Conservation (phyloP, 2,797 vertebrate genomes). For the Phataginus tricuspis region DNA sequence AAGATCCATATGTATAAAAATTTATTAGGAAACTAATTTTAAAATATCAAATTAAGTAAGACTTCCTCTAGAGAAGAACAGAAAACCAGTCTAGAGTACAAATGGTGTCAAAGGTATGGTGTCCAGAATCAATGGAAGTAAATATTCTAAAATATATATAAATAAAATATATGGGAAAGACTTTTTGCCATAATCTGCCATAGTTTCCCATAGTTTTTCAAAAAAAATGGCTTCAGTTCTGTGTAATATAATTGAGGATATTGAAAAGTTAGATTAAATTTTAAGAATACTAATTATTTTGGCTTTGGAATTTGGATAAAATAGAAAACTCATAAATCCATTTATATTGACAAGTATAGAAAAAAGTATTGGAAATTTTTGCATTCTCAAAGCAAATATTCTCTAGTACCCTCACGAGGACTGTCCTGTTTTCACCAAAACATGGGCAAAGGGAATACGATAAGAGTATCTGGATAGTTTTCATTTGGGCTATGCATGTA, state of each 20-base stretch:
- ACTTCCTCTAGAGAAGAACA: not conserved
- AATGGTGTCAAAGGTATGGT: not conserved
- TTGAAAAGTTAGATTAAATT: not conserved
- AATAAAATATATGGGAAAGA: not conserved
- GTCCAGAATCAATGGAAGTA: not conserved
- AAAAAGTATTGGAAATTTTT: not conserved
- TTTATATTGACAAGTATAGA: not conserved
- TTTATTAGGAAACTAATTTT: not conserved
- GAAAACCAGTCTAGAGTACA: not conserved
- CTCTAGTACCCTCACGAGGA: not conserved
- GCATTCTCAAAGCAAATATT: not conserved
- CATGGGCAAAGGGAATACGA: not conserved
- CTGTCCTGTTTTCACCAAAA: not conserved
- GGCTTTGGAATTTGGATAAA: not conserved
- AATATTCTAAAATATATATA: not conserved
- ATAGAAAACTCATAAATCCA: not conserved
- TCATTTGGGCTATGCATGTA: not conserved
- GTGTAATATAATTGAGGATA: not conserved
- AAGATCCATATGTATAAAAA: not conserved
- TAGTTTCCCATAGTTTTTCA: not conserved
- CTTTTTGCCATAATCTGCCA: not conserved
- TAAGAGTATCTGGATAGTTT: not conserved
- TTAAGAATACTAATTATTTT: not conserved
- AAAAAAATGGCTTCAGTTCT: not conserved
- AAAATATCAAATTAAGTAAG: not conserved